Conservation (phyloP, 2,888 invertebrate genomes). For the Scaptomyza caliginosa region DNA sequence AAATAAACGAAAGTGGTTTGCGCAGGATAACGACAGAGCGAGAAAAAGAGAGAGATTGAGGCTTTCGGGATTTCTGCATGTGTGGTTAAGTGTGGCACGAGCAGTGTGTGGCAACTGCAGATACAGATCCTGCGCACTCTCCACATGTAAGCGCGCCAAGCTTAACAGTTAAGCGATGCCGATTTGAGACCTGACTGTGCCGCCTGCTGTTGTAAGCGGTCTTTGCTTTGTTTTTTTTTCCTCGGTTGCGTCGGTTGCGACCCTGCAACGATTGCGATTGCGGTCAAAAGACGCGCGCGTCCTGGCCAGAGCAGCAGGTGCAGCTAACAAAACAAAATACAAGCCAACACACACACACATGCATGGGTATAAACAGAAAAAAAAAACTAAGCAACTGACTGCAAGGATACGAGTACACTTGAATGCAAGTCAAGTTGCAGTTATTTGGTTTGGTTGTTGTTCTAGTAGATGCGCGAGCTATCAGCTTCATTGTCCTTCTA, state of each 20-base stretch:
- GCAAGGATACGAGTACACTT: constrained; percentile 9
- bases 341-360: constrained; percentile 14
- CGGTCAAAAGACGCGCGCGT: constrained; percentile 79
- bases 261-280: constrained; percentile 74
- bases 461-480: constrained; percentile 38
- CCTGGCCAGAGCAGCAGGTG: constrained; percentile 57
- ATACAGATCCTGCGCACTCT: constrained; percentile 24
- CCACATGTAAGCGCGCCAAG: constrained; percentile 67
- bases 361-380: constrained; percentile 1
- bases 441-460: not conserved
- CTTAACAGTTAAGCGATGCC: constrained; percentile 61
- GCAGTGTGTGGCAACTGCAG: not conserved
- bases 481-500: constrained; percentile 16
- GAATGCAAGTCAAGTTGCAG: constrained; percentile 35
- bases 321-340: constrained; percentile 34
- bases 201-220: constrained; percentile 58
- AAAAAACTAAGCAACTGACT: not conserved
- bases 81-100: not conserved
- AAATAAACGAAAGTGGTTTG: constrained; percentile 79
- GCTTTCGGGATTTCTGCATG: constrained; percentile 31
- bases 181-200: constrained; percentile 8
- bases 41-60: not conserved
- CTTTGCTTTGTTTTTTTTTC: constrained; percentile 47
- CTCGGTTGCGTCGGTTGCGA: not conserved
- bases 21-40: constrained; percentile 57